These are phyloP conservation scores for Dendrocopos noguchii DNA, from an alignment of 2,113 vertebrate genomes.

Conservation along the genomic window DNA sequence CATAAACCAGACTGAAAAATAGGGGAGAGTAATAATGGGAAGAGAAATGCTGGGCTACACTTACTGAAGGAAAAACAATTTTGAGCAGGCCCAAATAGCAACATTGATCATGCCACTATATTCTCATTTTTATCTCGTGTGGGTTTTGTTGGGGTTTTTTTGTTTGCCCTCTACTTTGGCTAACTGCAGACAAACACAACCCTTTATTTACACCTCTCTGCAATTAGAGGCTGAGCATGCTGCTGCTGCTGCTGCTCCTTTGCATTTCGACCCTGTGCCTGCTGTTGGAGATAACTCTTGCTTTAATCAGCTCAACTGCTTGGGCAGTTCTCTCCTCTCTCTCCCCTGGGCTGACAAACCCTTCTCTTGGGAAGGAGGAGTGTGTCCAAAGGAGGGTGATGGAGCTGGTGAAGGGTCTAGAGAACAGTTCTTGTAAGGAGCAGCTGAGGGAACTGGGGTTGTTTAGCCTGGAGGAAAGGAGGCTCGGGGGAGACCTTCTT, in stretches of 20 bases:
- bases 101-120: slow-evolving; percentile 55
- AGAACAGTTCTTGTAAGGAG: no score
- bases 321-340: not conserved
- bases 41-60: slow-evolving; percentile 26
- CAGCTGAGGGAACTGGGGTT: no score
- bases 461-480: no score
- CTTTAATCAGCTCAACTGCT: not conserved
- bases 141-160: no score
- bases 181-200: not conserved
- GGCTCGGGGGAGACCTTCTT: no score
- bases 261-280: not conserved
- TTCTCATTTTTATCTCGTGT: not conserved
- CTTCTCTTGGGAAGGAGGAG: not conserved
- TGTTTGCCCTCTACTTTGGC: not conserved
- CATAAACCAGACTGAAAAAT: slow-evolving; percentile 73
- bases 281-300: not conserved
- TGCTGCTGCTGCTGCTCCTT: not conserved
- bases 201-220: not conserved
- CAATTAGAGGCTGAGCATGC: not conserved
- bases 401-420: no score
- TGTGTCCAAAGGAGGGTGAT: not conserved
- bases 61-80: slow-evolving; percentile 64
- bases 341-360: not conserved
- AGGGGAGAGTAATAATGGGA: slow-evolving; percentile 52
- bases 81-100: slow-evolving; percentile 34